These are phyloP conservation scores for Zaprionus vittiger DNA, from an alignment of 1,140 invertebrate species.

Conservation along the genomic window DNA sequence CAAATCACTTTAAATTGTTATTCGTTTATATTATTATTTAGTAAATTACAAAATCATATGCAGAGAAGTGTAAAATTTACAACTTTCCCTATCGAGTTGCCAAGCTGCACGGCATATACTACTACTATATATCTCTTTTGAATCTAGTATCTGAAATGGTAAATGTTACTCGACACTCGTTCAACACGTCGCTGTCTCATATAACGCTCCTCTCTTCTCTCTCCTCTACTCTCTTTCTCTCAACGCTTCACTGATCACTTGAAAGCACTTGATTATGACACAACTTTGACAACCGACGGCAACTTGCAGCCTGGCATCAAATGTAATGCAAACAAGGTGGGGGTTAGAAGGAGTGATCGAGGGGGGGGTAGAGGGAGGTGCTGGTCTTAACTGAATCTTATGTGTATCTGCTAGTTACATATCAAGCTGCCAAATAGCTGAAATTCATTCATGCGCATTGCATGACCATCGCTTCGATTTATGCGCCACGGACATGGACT, in stretches of 20 bases:
- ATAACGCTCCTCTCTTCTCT: neutral
- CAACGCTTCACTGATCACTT: conserved; percentile 3
- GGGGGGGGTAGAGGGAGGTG: neutral
- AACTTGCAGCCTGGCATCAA: conserved; percentile 23
- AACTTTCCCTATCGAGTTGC: conserved; percentile 21
- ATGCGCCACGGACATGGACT: conserved; percentile 35
- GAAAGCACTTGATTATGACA: conserved; percentile 50
- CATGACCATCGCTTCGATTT: conserved; percentile 36
- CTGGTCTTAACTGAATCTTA: conserved; percentile 28
- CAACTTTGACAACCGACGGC: conserved; percentile 33
- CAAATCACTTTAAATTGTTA: no score
- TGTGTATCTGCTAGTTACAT: conserved; percentile 28
- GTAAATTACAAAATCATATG: neutral
- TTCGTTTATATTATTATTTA: no score
- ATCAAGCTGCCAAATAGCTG: conserved; percentile 40
- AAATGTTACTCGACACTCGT: conserved; percentile 10
- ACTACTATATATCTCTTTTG: neutral
- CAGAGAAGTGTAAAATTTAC: conserved; percentile 6
- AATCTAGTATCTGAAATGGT: conserved; percentile 13
- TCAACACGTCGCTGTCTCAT: conserved; percentile 12
- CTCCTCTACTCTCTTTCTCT: neutral
- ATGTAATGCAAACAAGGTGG: conserved; percentile 39
- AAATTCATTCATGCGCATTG: conserved; percentile 46
- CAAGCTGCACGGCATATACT: neutral
- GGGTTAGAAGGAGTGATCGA: neutral